phyloP scores from a whole-genome alignment of 2,888 invertebrate genomes.

The Pollenia amentaria region DNA sequence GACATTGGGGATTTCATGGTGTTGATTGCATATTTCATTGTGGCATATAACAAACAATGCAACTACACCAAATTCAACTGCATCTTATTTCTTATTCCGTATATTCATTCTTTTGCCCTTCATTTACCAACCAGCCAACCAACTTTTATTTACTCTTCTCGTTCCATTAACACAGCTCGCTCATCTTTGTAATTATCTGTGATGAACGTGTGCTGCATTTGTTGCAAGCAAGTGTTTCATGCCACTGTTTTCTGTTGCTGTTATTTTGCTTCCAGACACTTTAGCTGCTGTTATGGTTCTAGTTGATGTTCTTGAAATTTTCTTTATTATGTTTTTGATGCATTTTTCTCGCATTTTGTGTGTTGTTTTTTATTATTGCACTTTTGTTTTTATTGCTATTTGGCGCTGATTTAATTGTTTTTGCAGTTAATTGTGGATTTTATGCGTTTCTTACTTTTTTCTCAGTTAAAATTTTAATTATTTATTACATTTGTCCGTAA shows the following conservation, averaged over 20 bases:
- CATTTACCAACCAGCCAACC: background rate
- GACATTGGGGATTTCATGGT: slow-evolving; percentile 58
- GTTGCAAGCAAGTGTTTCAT: slow-evolving; percentile 50
- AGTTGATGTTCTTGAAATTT: slow-evolving; percentile 36
- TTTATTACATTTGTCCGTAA: slow-evolving; percentile 50
- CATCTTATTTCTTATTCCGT: slow-evolving; percentile 22
- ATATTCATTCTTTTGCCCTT: slow-evolving; percentile 12
- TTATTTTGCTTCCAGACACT: slow-evolving; percentile 22
- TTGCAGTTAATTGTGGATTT: slow-evolving; percentile 66
- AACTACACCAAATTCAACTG: slow-evolving; percentile 10
- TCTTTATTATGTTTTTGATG: slow-evolving; percentile 21
- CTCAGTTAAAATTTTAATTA: slow-evolving; percentile 44
- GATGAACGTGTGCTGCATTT: slow-evolving; percentile 66
- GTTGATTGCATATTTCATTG: slow-evolving; percentile 63
- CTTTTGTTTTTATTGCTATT: slow-evolving; percentile 65
- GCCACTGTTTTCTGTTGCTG: slow-evolving; percentile 26
- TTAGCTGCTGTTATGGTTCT: background rate
- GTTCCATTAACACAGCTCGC: slow-evolving; percentile 17
- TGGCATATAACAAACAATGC: slow-evolving; percentile 20
- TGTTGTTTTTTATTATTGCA: slow-evolving; percentile 45
- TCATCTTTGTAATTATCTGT: slow-evolving; percentile 47
- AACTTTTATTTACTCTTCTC: background rate
- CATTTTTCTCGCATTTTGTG: slow-evolving; percentile 42
- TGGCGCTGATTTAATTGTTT: slow-evolving; percentile 72
- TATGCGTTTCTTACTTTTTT: slow-evolving; percentile 39